These are phyloP conservation scores for Gobiocypris rarus DNA, from an alignment of 2,113 vertebrate genomes.

Conservation along the genomic window DNA sequence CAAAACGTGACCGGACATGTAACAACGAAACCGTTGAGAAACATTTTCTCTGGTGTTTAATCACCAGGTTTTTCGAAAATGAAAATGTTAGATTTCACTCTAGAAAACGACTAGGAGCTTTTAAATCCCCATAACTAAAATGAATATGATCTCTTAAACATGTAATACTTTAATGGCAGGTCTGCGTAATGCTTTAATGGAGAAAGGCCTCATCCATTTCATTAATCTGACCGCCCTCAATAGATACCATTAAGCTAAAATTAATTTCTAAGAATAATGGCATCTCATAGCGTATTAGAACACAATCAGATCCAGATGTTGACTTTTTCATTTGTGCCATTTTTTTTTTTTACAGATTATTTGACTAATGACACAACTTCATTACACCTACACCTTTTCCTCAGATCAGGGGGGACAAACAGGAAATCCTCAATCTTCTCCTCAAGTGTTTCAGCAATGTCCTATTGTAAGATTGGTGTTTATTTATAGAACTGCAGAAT, in stretches of 20 bases:
- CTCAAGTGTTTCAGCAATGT: neutral
- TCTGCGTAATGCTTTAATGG: constrained; percentile 53
- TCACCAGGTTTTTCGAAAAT: constrained; percentile 36
- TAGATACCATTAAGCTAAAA: constrained; percentile 56
- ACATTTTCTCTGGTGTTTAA: constrained; percentile 11
- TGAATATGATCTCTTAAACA: constrained; percentile 57
- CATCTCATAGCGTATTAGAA: constrained; percentile 32
- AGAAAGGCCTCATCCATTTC: constrained; percentile 58
- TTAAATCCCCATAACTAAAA: constrained; percentile 57
- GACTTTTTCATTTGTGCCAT: neutral
- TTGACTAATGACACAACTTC: constrained; percentile 15
- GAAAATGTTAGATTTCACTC: constrained; percentile 39
- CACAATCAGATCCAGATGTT: constrained; percentile 18
- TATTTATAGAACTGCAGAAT: neutral
- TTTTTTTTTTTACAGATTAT: neutral
- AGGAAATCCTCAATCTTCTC: neutral
- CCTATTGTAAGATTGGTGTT: neutral
- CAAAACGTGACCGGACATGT: neutral
- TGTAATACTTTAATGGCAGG: constrained; percentile 63
- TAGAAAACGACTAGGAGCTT: constrained; percentile 45
- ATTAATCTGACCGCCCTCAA: constrained; percentile 54
- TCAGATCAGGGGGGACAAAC: neutral
- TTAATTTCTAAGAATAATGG: constrained; percentile 54
- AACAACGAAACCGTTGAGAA: neutral
- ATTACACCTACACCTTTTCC: neutral